Base-by-base conservation (phyloP, 2,888 invertebrate species). In the Caradrina clavipalpis region DNA sequence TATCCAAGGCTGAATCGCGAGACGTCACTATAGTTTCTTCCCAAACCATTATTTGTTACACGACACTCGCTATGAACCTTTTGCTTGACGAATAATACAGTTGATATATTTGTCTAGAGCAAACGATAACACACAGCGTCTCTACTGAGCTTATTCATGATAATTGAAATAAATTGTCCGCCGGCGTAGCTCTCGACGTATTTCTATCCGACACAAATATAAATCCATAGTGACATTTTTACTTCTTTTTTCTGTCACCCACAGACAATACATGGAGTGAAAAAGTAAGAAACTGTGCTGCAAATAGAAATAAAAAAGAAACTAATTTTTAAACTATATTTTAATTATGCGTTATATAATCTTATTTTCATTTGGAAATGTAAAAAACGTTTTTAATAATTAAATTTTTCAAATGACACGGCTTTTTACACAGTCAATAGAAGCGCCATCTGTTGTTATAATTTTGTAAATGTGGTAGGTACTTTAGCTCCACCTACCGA, bases 1-100 rank as follows among this genome's bases (percentile, higher is more conserved):
- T 94, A 95, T 92, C 94, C 96, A 96, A 96, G 95, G 96, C 94
- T 95, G 94, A 91, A 93, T 91, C 89, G 89, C 91, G 90, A 93
- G 94, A 95, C 95, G 96, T 96, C 96, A 96, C 95, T 92, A 92
- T 91, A 87, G 93, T 93, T 93, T 93, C 93, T 94, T 92, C 91
- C 90, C 91, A 91, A 94, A 94, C 89, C 95, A 95, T 95, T 95
- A 95, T 95, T 94, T 88, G 92, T 85, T 88, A 88, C 88, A 91
- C 92, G 87, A 83, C 90, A 92, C 92, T 87, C 81, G 86, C 79
- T 88, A 83, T 78, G 84, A 88, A 87, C 83, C 84, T 86, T 87
- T 84, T 84, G 87, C 81, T 83, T 80, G 83, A 85, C 80, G 84
- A 86, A 88, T 84, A 86, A 83, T 88, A 79, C 83, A 89, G 89